A percentile compares a stretch with the other conserved stretches of the same genome.
These are phyloP conservation scores for Dynastes hyllus DNA, from an alignment of 2,888 invertebrate species.

Conservation along the genomic window DNA sequence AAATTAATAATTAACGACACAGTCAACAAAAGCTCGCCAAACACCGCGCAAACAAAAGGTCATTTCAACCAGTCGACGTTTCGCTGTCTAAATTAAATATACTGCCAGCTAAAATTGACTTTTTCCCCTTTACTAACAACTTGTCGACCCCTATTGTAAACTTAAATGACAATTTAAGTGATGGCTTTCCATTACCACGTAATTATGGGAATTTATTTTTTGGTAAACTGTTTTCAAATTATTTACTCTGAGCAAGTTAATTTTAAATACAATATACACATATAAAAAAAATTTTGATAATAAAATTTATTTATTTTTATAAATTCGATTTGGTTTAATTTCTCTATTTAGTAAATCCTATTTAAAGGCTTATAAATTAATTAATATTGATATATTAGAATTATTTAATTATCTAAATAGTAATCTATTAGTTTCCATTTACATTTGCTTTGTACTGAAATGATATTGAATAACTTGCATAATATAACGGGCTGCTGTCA, in stretches of 20 bases:
- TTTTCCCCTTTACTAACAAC: constrained; percentile 21
- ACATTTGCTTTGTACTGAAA: neutral
- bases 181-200: constrained; percentile 9
- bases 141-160: constrained; percentile 22
- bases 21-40: neutral
- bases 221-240: neutral
- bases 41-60: constrained; percentile 2
- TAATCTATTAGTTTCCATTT: neutral
- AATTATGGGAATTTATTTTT: constrained; percentile 7
- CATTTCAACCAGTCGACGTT: neutral
- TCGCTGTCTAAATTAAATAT: constrained; percentile 36
- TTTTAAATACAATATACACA: no score
- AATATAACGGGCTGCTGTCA: neutral
- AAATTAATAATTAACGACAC: constrained; percentile 20
- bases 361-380: no score
- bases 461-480: neutral
- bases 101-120: constrained; percentile 18
- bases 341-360: no score
- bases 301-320: no score
- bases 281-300: no score
- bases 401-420: neutral
- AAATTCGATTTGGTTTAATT: no score
- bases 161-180: constrained; percentile 34
- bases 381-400: no score
- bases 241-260: no score